These are phyloP conservation scores for Chionoecetes opilio DNA, from an alignment of 1,140 invertebrate genomes.

Conservation along the genomic window DNA sequence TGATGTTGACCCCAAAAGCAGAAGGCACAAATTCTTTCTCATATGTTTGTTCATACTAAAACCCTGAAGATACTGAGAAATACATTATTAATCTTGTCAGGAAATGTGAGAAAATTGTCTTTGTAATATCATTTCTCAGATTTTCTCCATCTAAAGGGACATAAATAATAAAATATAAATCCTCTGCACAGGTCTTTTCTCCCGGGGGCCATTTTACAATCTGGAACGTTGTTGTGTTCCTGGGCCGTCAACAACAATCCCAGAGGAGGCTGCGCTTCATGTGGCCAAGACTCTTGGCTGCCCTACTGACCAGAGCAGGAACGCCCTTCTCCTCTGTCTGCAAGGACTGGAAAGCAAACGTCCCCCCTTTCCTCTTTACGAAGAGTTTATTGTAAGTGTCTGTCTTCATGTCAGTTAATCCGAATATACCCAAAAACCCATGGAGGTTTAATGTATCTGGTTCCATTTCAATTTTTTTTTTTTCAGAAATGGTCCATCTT, in stretches of 20 bases:
- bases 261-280: neutral
- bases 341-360: neutral
- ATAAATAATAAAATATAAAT: neutral
- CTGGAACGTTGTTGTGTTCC: constrained; percentile 54
- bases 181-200: constrained; percentile 50
- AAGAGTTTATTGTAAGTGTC: neutral
- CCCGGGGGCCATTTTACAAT: constrained; percentile 57
- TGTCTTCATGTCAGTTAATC: neutral
- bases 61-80: too few relatives aligned
- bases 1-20: constrained; percentile 87
- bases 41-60: too few relatives aligned
- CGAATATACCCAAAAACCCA: too few relatives aligned
- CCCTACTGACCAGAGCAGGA: neutral
- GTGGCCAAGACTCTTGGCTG: constrained; percentile 38
- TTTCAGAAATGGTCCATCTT: constrained; percentile 40
- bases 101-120: too few relatives aligned
- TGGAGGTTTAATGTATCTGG: too few relatives aligned
- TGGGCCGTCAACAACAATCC: constrained; percentile 12
- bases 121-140: too few relatives aligned
- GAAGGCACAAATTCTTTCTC: constrained; percentile 75
- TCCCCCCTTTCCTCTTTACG: neutral
- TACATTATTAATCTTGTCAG: too few relatives aligned
- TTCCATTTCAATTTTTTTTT: too few relatives aligned
- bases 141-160: too few relatives aligned
- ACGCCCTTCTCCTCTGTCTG: neutral